Evolutionary conservation across 2,797 vertebrate species (phyloP).

Genomic region (Chelonia mydas): DNA sequence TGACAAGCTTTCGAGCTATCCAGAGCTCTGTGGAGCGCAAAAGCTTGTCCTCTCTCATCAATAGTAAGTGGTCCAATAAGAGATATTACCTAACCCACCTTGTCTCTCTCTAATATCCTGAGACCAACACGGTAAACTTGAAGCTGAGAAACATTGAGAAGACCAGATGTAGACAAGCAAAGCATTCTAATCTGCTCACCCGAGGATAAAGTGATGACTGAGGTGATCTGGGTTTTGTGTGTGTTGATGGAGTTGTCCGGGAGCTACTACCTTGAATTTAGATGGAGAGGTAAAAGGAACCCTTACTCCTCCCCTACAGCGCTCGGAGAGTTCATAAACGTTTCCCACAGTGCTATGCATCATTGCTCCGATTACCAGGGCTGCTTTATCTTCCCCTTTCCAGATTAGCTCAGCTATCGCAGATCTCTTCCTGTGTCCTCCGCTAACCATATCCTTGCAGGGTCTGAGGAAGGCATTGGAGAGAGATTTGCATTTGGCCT

Average conservation of each 20-base stretch:
- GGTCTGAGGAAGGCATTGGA: constrained; percentile 45
- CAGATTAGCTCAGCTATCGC: constrained; percentile 57
- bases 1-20: background rate
- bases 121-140: background rate
- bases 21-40: background rate
- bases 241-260: background rate
- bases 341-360: constrained; percentile 7
- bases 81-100: background rate
- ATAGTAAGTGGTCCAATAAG: background rate
- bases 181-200: background rate
- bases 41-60: background rate
- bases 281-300: background rate
- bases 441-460: background rate
- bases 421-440: constrained; percentile 45
- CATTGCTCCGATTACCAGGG: constrained; percentile 1
- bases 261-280: background rate
- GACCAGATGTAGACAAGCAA: background rate
- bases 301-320: background rate
- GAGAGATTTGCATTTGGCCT: background rate
- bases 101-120: background rate
- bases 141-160: background rate
- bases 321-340: background rate
- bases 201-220: background rate
- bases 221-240: background rate
- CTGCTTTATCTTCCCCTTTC: constrained; percentile 52